phyloP scores from a whole-genome alignment of 1,140 invertebrate genomes.

The Drosophila sp. region DNA sequence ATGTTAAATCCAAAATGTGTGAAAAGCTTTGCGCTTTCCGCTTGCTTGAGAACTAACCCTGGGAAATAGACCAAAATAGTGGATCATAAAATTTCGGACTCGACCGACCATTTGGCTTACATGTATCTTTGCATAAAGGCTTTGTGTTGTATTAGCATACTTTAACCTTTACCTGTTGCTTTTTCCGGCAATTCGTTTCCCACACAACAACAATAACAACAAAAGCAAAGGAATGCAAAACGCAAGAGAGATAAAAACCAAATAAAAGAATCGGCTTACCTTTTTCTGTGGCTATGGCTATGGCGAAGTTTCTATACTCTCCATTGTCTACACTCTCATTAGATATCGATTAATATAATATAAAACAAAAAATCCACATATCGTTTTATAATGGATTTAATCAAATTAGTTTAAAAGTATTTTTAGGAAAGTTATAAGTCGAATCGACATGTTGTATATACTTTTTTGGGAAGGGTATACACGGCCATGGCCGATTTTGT shows the following conservation, averaged over 20 bases:
- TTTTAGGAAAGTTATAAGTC: too few relatives aligned
- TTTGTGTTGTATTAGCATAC: background rate
- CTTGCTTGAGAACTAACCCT: too few relatives aligned
- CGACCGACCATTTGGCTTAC: background rate
- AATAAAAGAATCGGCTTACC: background rate
- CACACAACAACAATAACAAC: background rate
- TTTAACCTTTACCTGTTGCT: constrained; percentile 5
- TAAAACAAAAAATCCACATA: too few relatives aligned
- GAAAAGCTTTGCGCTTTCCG: too few relatives aligned
- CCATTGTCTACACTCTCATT: background rate
- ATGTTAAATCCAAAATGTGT: too few relatives aligned
- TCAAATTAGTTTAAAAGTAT: too few relatives aligned
- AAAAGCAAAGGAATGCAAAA: background rate
- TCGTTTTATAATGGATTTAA: too few relatives aligned
- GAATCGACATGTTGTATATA: background rate
- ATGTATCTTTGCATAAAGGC: too few relatives aligned
- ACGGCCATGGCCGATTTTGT: background rate
- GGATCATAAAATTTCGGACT: constrained; percentile 1
- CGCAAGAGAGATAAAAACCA: background rate
- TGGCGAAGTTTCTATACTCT: background rate
- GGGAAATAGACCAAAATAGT: background rate
- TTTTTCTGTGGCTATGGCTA: background rate
- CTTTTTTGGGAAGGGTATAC: background rate
- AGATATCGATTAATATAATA: too few relatives aligned
- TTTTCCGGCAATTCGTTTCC: constrained; percentile 6